Conservation (phyloP, 2,797 vertebrate species). For the Limosa lapponica region DNA sequence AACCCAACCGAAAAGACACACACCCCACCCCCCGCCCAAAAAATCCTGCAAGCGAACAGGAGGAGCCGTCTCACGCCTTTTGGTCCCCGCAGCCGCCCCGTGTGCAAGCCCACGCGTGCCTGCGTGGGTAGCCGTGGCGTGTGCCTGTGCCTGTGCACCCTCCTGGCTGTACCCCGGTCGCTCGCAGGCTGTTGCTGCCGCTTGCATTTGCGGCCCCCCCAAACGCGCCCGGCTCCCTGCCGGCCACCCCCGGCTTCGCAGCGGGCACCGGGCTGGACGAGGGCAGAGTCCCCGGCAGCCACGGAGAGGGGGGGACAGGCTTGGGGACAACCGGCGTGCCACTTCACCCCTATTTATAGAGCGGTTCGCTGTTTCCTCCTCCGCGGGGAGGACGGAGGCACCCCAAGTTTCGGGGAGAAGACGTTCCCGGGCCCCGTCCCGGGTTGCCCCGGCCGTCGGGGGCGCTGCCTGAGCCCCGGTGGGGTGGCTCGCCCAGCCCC, state of each 20-base stretch:
- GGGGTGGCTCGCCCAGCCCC: not conserved
- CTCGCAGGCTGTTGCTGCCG: not conserved
- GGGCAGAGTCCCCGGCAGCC: not conserved
- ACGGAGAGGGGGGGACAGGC: not conserved
- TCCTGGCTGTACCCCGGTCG: not conserved
- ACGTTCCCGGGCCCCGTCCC: not conserved
- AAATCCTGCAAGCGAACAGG: not conserved
- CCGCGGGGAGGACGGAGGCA: not conserved
- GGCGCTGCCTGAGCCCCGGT: not conserved
- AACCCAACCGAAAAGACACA: not conserved
- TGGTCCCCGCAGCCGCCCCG: not conserved
- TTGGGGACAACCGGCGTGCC: too few species aligned
- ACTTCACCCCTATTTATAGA: not conserved
- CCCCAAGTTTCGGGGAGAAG: not conserved
- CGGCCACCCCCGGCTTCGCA: not conserved
- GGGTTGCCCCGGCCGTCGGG: not conserved
- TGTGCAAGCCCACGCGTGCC: not conserved
- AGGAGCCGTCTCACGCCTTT: not conserved
- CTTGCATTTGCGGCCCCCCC: not conserved
- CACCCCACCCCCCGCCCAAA: not conserved
- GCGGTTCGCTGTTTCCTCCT: too few species aligned
- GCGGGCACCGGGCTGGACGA: not conserved
- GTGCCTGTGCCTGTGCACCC: not conserved
- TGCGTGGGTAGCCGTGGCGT: not conserved
- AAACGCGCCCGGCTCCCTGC: fast-evolving